Evolutionary conservation across 1,140 invertebrate genomes (phyloP).

Genomic region (Myzus persicae): DNA sequence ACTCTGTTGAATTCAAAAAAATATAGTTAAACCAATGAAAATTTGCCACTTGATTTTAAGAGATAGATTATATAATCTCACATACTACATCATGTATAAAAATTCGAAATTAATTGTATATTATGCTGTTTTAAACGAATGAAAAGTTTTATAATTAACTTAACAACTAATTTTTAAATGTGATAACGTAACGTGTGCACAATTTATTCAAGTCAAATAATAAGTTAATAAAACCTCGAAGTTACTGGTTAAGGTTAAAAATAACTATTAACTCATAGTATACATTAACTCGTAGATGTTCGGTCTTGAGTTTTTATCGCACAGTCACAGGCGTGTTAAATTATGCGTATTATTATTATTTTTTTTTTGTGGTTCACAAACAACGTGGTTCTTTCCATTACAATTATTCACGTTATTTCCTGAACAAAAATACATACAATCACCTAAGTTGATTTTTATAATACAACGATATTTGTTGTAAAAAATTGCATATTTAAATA

Average conservation of each 20-base stretch:
- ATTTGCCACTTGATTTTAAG: neutral
- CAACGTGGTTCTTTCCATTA: neutral
- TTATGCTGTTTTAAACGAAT: neutral
- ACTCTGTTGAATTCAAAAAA: neutral
- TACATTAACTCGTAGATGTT: neutral
- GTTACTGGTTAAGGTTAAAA: neutral
- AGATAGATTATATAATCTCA: neutral
- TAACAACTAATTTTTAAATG: neutral
- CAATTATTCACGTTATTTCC: neutral
- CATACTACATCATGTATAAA: neutral
- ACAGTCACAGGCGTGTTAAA: neutral
- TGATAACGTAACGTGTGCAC: neutral
- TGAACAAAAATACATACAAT: neutral
- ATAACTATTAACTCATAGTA: too few species aligned
- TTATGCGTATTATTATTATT: neutral
- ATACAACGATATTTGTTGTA: too few species aligned
- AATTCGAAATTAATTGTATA: neutral
- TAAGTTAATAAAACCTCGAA: neutral
- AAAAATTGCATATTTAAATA: too few species aligned
- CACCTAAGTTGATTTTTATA: too few species aligned
- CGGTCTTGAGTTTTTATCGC: neutral
- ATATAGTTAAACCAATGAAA: neutral
- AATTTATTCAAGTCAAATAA: neutral
- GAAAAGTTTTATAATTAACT: neutral
- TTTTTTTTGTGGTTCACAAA: neutral